Conservation (phyloP, 2,113 vertebrate genomes). For the Suncus etruscus region DNA sequence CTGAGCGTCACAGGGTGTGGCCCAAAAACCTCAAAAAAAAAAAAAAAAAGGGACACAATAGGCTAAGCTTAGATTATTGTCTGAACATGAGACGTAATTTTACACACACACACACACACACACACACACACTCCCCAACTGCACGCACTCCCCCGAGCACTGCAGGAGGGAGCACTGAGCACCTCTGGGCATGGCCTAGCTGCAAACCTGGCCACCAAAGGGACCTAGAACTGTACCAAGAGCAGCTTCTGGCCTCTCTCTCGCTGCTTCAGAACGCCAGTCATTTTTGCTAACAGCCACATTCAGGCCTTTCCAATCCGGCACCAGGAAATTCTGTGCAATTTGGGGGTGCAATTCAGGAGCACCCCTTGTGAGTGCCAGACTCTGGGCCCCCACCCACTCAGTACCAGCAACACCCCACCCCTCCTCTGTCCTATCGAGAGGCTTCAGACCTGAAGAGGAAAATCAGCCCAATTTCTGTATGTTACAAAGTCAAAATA, state of each 20-base stretch:
- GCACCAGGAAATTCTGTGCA: neutral
- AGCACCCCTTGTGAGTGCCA: neutral
- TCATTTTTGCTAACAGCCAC: neutral
- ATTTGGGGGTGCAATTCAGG: neutral
- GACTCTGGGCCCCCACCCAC: neutral
- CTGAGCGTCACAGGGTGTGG: no score
- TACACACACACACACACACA: no score
- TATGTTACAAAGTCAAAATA: no score
- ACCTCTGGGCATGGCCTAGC: no score
- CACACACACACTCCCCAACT: no score
- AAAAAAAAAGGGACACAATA: no score
- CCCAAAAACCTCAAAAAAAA: no score
- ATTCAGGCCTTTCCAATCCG: neutral
- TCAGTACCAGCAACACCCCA: neutral
- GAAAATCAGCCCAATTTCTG: slow-evolving; percentile 1
- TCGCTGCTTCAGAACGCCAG: slow-evolving; percentile 20
- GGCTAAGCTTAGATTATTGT: no score
- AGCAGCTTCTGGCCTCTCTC: slow-evolving; percentile 9
- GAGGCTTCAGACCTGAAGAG: neutral
- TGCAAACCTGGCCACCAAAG: no score
- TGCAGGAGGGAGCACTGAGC: no score
- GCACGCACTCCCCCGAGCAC: no score
- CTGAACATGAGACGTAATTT: no score
- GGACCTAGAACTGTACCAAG: neutral
- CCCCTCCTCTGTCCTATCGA: neutral